Base-by-base conservation (phyloP, 2,797 vertebrate genomes). In the Rhynchotus rufescens region DNA sequence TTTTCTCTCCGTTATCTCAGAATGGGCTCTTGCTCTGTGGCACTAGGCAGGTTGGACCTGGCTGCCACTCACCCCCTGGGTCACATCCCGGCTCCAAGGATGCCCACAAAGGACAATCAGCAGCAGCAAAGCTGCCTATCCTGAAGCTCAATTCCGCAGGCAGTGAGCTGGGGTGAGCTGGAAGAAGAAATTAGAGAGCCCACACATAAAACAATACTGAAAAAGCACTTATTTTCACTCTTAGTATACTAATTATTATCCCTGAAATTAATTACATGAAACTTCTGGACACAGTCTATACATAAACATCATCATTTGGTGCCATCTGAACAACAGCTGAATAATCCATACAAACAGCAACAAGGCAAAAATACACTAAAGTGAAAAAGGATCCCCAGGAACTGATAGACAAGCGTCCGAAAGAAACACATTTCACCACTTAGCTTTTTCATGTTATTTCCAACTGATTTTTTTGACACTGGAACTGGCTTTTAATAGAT, bases 401-500 rank as follows among this genome's bases (percentile, higher is more conserved):
- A 57, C n/a, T 83, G 82, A 78, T 26, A 25, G 34, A 80, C 49
- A 87, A 89, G 38, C 47, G 71, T 45, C 69, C 68, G 83, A 84
- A 92, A 95, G 51, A 92, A 95, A 81, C 36, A 88, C 60, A 81
- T 61, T 88, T 87, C 66, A 54, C 20, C n/a, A 34, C 32, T 88
- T 76, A 78, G 72, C 34, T 64, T 93, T 61, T 82, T 76, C 61
- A 47, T 59, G 64, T 81, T 93, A 87, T 81, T 96, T 96, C 73
- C 69, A 96, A 92, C 51, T 80, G 90, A 75, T 93, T 96, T 94
- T 94, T 56, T 89, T 88, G 76, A 95, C 64, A 73, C 69, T 89
- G 57, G 45, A 85, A 89, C n/a, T 83, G 62, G 71, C 79, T 96
- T 96, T 93, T 91, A 93, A 93, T 94, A 94, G 86, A 93, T 78